Evolutionary conservation across 2,113 vertebrate species (phyloP).

Genomic region (Gambusia holbrooki): DNA sequence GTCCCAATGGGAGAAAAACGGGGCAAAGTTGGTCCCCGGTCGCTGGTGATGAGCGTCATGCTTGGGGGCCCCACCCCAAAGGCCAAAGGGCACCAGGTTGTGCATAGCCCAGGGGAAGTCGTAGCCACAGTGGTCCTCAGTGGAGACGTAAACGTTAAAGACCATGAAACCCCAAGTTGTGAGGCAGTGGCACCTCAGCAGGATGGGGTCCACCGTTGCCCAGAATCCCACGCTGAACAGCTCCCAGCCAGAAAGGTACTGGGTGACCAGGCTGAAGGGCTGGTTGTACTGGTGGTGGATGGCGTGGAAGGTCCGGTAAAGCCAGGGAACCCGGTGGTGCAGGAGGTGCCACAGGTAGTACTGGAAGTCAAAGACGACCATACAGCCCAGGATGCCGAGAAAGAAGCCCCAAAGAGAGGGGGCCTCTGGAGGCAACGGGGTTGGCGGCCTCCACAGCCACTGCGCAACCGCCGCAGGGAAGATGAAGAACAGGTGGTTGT

Average conservation of each 20-base stretch:
- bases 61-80: constrained; percentile 81
- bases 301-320: constrained; percentile 83
- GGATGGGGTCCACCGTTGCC: constrained; percentile 80
- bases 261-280: constrained; percentile 83
- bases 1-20: constrained; percentile 86
- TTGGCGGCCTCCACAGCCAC: constrained; percentile 83
- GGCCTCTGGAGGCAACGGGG: constrained; percentile 73
- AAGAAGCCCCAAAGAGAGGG: constrained; percentile 78
- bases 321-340: constrained; percentile 81
- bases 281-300: constrained; percentile 83
- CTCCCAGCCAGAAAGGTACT: constrained; percentile 84
- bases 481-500: constrained; percentile 83
- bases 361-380: constrained; percentile 84
- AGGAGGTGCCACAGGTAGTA: constrained; percentile 84
- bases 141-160: constrained; percentile 82
- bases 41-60: constrained; percentile 82
- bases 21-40: constrained; percentile 81
- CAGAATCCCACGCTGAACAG: constrained; percentile 82
- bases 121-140: constrained; percentile 84
- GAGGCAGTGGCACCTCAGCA: constrained; percentile 83
- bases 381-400: constrained; percentile 80
- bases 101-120: constrained; percentile 83
- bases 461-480: constrained; percentile 81
- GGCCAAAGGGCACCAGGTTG: constrained; percentile 81
- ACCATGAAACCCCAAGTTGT: constrained; percentile 84